Evolutionary conservation across 2,797 vertebrate genomes (phyloP).

Genomic region (Characodon lateralis): DNA sequence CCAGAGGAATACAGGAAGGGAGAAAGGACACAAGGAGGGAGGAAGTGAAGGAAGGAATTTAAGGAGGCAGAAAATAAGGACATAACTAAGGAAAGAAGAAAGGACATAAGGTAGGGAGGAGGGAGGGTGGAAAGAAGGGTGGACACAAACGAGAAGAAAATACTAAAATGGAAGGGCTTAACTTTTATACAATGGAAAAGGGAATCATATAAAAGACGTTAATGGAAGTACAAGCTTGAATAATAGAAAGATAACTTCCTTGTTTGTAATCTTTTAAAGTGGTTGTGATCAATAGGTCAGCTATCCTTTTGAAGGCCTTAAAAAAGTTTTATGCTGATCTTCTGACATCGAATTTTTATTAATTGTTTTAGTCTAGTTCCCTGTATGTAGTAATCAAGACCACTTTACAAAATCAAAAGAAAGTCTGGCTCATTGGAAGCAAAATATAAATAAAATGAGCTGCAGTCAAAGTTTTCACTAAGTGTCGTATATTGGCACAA

Average conservation of each 20-base stretch:
- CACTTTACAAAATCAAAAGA: background rate
- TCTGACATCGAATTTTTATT: background rate
- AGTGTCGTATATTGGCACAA: background rate
- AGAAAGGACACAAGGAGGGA: no score
- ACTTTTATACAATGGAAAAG: background rate
- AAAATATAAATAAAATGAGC: background rate
- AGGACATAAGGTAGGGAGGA: background rate
- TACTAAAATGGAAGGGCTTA: background rate
- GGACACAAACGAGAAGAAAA: background rate
- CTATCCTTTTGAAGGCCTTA: background rate
- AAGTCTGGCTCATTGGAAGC: background rate
- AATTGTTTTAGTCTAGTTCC: background rate
- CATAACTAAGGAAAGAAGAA: background rate
- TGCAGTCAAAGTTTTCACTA: background rate
- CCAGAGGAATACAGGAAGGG: background rate
- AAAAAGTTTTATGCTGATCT: background rate
- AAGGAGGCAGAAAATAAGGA: no score
- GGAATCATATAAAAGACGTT: background rate
- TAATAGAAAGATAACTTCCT: background rate
- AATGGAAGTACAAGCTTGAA: background rate
- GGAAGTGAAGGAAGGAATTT: no score
- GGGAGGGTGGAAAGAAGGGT: background rate
- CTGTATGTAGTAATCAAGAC: background rate
- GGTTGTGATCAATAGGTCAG: background rate
- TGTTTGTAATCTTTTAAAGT: background rate